Evolutionary conservation across 2,888 invertebrate species (phyloP).

Genomic region (Orthonychiurus folsomi): DNA sequence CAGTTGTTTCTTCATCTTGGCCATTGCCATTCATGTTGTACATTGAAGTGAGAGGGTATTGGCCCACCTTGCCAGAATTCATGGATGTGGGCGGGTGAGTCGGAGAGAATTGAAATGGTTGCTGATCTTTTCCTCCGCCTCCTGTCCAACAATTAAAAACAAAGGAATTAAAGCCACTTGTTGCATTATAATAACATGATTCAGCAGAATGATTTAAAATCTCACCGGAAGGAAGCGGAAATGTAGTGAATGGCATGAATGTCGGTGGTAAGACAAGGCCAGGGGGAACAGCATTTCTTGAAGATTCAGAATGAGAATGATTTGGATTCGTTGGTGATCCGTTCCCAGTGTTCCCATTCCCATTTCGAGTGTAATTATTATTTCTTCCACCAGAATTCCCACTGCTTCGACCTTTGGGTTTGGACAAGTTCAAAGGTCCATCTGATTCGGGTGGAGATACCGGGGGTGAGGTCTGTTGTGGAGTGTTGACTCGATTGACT

Average conservation of each 20-base stretch:
- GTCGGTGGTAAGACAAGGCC: slow-evolving; percentile 54
- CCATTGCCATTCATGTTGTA: slow-evolving; percentile 37
- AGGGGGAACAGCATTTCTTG: slow-evolving; percentile 45
- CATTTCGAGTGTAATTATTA: slow-evolving; percentile 37
- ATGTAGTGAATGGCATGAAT: slow-evolving; percentile 55
- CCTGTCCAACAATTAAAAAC: slow-evolving; percentile 5
- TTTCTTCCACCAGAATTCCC: slow-evolving; percentile 26
- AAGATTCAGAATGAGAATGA: slow-evolving; percentile 20
- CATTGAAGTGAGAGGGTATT: slow-evolving; percentile 31
- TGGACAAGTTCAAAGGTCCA: slow-evolving; percentile 77
- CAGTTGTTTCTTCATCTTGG: slow-evolving; percentile 33
- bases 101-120: slow-evolving; percentile 44
- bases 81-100: slow-evolving; percentile 43
- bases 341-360: slow-evolving; percentile 42
- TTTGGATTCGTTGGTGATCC: slow-evolving; percentile 39
- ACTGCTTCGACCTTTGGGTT: slow-evolving; percentile 56
- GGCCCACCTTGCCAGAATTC: slow-evolving; percentile 39
- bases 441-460: slow-evolving; percentile 47
- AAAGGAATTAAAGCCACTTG: background rate
- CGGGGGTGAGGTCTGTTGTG: slow-evolving; percentile 31
- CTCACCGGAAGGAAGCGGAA: slow-evolving; percentile 49
- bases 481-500: background rate
- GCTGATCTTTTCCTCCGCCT: slow-evolving; percentile 22
- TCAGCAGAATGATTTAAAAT: background rate
- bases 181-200: background rate